A percentile compares a stretch with the other conserved stretches of the same genome.
Conservation (phyloP, 2,113 vertebrate genomes). For the Salvelinus alpinus region DNA sequence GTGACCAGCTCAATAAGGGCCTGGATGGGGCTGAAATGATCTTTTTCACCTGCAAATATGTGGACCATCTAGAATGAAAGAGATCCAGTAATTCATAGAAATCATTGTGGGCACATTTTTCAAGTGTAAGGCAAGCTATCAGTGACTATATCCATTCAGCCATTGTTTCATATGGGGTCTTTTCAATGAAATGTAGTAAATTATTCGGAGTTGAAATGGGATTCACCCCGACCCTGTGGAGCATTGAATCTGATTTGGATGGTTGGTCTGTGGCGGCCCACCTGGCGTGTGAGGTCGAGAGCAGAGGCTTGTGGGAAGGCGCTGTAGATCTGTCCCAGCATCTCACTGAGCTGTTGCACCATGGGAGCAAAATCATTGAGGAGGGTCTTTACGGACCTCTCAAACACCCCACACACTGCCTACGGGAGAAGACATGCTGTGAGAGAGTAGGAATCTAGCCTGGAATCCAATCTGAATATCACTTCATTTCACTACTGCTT, state of each 20-base stretch:
- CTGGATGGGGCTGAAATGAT: constrained; percentile 81
- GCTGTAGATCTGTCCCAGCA: constrained; percentile 94
- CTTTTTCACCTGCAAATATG: constrained; percentile 90
- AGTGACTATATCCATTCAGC: too few relatives aligned
- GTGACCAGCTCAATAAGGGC: constrained; percentile 86
- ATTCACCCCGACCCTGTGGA: neutral
- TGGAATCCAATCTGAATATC: too few relatives aligned
- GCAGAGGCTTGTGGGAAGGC: constrained; percentile 91
- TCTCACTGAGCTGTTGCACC: constrained; percentile 91
- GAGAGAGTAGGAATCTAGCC: constrained; percentile 17
- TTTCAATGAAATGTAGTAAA: too few relatives aligned
- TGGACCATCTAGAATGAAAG: constrained; percentile 83
- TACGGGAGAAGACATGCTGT: constrained; percentile 47
- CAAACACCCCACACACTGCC: constrained; percentile 94
- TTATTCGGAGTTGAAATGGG: too few relatives aligned
- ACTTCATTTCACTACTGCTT: too few relatives aligned
- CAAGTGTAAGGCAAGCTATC: neutral
- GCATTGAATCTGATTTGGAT: neutral
- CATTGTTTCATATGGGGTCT: too few relatives aligned
- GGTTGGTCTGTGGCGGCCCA: constrained; percentile 47
- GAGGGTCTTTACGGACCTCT: constrained; percentile 93
- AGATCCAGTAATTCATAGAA: neutral
- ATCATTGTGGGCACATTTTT: neutral
- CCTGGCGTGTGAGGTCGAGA: constrained; percentile 92
- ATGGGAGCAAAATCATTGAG: constrained; percentile 92